Evolutionary conservation across 2,888 invertebrate species (phyloP).

Genomic region (Pachycephus smyrnensis): DNA sequence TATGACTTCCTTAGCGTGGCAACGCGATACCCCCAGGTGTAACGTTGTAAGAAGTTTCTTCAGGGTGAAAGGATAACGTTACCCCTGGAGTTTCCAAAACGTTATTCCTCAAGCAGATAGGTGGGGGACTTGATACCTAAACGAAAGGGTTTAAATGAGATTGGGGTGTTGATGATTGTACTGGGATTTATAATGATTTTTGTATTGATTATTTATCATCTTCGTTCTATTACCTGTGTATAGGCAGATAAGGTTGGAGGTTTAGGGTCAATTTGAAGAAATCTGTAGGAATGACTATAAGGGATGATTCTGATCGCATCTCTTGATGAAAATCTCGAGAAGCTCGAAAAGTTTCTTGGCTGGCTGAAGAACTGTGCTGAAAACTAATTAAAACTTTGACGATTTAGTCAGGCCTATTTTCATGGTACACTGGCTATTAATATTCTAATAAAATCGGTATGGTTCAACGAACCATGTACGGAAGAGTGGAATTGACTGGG

Average conservation of each 20-base stretch:
- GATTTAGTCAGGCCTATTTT: neutral
- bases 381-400: constrained; percentile 13
- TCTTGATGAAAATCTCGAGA: neutral
- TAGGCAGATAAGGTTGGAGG: neutral
- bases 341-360: neutral
- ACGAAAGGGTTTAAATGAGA: no score
- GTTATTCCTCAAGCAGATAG: neutral
- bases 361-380: neutral
- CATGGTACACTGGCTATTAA: neutral
- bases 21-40: neutral
- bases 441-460: constrained; percentile 4
- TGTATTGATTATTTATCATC: no score
- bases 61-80: neutral
- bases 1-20: constrained; percentile 20
- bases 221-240: neutral
- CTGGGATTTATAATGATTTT: no score
- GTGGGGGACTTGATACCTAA: no score
- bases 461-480: neutral
- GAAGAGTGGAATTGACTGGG: neutral
- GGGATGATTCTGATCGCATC: no score
- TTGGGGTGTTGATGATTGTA: no score
- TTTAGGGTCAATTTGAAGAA: no score
- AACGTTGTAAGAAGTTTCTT: neutral
- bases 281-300: no score
- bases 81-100: neutral